Base-by-base conservation (phyloP, 1,140 invertebrate genomes). In the Drosophila repletoides region DNA sequence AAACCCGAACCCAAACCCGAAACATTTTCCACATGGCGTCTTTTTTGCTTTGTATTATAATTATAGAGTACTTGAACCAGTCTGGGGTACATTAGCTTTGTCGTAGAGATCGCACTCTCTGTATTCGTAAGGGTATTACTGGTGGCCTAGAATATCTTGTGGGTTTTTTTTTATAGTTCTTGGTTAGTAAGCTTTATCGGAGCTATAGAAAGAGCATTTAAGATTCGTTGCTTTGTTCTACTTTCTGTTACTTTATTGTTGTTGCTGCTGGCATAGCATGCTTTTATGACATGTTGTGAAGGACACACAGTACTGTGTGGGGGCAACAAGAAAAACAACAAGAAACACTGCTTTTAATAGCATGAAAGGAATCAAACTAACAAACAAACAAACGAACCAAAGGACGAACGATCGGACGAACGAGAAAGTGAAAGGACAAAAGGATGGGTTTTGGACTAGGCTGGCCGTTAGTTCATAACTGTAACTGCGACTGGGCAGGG, bases 231-330 rank as follows among this genome's bases (percentile, higher is more conserved):
- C n/a, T 14, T 36, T 26, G 19, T 14, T 58, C 24, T 14, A 14
- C 24, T 34, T 21, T 46, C 21, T 12, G 14, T 19, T 9, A 60
- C 10, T 22, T 49, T 22, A 15, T 22, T 34, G 31, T 65, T 41
- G 12, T 48, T 56, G 29, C 12, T 64, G 49, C 21, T 61, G 26
- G 1, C 21, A 10, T 46, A 46, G 58, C 52, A 43, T 56, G 72
- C 46, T 53, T 77, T 75, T 79, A 83, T 72, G 79, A 71, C 60
- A 84, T 66, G 49, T 59, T 51, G 36, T 76, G 69, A 83, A 83
- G 77, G 77, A 73, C 77, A 76, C 67, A 46, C n/a, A 51, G 9
- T 21, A 59, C n/a, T n/a, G n/a, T n/a, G 3, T 34, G 21, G 1
- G 5, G 17, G 9, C 6, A 52, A 15, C 53, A 58, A 19, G 15